Evolutionary conservation across 2,888 invertebrate species (phyloP).

Genomic region (Trichacis sp.): DNA sequence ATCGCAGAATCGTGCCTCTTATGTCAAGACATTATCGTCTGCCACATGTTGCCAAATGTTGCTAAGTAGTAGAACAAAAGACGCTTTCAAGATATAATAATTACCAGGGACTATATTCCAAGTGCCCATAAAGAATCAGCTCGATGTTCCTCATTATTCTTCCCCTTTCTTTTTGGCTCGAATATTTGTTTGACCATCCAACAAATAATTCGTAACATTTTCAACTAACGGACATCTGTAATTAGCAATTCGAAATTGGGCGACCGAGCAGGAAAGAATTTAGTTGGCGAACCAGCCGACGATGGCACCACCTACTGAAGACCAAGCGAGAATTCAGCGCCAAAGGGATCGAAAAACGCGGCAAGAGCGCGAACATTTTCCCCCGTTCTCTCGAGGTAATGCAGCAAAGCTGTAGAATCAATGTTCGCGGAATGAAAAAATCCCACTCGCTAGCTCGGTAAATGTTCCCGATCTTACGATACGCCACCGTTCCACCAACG

Average conservation of each 20-base stretch:
- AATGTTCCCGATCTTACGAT: too few relatives aligned
- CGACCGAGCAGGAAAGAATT: constrained; percentile 34
- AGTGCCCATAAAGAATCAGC: too few relatives aligned
- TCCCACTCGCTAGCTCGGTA: too few relatives aligned
- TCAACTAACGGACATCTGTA: too few relatives aligned
- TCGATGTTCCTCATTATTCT: constrained; percentile 18
- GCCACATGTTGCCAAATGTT: constrained; percentile 60
- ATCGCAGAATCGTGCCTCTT: neutral
- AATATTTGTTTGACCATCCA: too few relatives aligned
- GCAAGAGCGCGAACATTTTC: constrained; percentile 55
- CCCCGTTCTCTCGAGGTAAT: constrained; percentile 57
- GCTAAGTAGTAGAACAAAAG: constrained; percentile 54
- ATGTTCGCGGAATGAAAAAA: too few relatives aligned
- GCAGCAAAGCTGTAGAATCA: too few relatives aligned
- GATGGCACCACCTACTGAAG: constrained; percentile 61
- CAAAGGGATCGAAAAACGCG: constrained; percentile 49
- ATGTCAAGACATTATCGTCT: constrained; percentile 3
- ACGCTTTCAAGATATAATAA: constrained; percentile 2
- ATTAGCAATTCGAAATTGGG: too few relatives aligned
- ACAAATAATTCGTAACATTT: too few relatives aligned
- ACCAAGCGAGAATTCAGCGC: constrained; percentile 53
- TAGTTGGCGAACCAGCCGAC: constrained; percentile 47
- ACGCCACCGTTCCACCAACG: neutral
- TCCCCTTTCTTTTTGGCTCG: too few relatives aligned
- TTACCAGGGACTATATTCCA: neutral